Conservation (phyloP, 2,113 vertebrate species). For the Abramis brama region DNA sequence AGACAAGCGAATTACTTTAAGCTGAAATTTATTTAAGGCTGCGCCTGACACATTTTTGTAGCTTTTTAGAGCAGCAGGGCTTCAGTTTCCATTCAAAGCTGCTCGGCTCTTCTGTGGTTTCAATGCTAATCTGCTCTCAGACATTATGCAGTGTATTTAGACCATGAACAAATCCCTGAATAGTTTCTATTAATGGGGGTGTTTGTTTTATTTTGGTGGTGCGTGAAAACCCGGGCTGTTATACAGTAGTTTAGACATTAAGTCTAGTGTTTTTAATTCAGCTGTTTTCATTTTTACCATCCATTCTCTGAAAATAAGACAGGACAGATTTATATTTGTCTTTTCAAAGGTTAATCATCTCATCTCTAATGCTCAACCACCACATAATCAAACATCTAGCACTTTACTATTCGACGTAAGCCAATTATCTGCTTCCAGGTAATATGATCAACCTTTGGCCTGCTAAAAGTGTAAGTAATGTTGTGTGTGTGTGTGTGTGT, state of each 20-base stretch:
- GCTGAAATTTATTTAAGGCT: neutral
- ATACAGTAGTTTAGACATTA: neutral
- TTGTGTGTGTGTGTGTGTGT: neutral
- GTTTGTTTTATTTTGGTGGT: conserved; percentile 7
- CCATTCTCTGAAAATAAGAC: conserved; percentile 3
- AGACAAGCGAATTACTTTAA: neutral
- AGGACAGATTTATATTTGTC: conserved; percentile 29
- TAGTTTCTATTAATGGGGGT: conserved; percentile 1
- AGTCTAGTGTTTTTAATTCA: neutral
- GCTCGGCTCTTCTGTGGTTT: conserved; percentile 14
- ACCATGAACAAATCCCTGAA: neutral
- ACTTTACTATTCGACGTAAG: conserved; percentile 69
- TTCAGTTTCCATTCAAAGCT: neutral
- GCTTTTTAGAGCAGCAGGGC: neutral
- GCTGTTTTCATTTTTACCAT: conserved; percentile 3
- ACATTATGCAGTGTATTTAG: neutral
- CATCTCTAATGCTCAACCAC: conserved; percentile 30
- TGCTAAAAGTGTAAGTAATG: conserved; percentile 49
- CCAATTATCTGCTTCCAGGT: conserved; percentile 76
- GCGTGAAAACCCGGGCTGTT: neutral
- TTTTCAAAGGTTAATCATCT: conserved; percentile 49
- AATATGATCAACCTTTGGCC: conserved; percentile 67
- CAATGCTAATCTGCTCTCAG: neutral
- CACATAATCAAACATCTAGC: conserved; percentile 64
- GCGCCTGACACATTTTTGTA: neutral